Evolutionary conservation across 1,140 invertebrate genomes (phyloP), one percentile per base, ranked within the genome.

Genomic region (Heliothis virescens): DNA sequence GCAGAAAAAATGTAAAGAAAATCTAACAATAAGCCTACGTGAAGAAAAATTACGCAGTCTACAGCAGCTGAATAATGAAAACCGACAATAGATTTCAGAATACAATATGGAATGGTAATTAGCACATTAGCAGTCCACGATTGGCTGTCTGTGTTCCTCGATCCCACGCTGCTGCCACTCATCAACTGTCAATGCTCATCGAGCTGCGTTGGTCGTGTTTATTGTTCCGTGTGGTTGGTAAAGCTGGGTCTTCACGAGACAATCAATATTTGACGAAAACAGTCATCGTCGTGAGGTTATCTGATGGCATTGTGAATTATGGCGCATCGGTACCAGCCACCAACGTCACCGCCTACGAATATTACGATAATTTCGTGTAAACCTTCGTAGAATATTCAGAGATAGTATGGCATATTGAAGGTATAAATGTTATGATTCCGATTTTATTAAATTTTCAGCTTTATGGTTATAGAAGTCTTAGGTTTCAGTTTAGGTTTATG

Each of bases 261-360:
- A 82, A 83, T 85, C 83, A 82, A 86, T 85, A 83, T 73, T 82
- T 72, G 78, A 83, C 71, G 85, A 82, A 83, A 83, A 62, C 73
- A 81, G 76, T 83, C 80, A 79, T 76, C 81, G 81, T 62, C 63
- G 79, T 81, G 59, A 79, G 74, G 73, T 86, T 88, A 87, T 87
- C 83, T 57, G 82, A 85, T 87, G 83, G 81, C 80, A 87, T 85
- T 84, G 84, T 86, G 81, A 85, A 82, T 83, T 82, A 85, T 76
- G 82, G 80, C 81, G 78, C 63, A 77, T 81, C 83, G 86, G 89
- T 90, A 80, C 84, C 87, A 84, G 82, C 74, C 85, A 72, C 81
- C 83, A 87, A 84, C 85, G 81, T 87, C 89, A 80, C 89, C 84
- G 80, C 84, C 82, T 72, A 84, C 81, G 21, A 81, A 80, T 81